These are phyloP conservation scores for Ooceraea biroi DNA, from an alignment of 1,140 invertebrate species.

Conservation along the genomic window DNA sequence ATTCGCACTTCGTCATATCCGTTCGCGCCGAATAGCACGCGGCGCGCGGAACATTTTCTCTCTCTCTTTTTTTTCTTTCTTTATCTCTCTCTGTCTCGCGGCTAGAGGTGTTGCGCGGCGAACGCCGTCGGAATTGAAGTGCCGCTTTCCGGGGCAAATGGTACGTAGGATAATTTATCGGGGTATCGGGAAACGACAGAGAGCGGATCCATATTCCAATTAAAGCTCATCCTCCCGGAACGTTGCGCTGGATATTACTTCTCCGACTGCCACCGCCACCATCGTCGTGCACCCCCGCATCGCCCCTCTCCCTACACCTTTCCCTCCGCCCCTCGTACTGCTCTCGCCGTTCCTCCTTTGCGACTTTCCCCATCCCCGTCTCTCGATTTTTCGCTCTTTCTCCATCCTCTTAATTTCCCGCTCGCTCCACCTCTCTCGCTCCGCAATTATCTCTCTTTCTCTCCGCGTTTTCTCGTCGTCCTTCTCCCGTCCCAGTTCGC, in stretches of 20 bases:
- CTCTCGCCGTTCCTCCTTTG: conserved; percentile 27
- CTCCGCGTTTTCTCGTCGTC: conserved; percentile 59
- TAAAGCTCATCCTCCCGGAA: conserved; percentile 86
- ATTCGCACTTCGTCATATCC: conserved; percentile 74
- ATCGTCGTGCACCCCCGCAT: conserved; percentile 13
- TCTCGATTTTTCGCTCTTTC: conserved; percentile 49
- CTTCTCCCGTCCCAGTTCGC: conserved; percentile 29
- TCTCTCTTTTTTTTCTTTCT: conserved; percentile 26
- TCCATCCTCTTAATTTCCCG: conserved; percentile 66
- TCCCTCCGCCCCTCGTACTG: conserved; percentile 1
- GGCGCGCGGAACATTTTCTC: neutral
- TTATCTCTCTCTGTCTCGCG: conserved; percentile 39
- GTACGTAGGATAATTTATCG: conserved; percentile 85
- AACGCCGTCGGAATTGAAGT: conserved; percentile 75
- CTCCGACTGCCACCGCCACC: conserved; percentile 70
- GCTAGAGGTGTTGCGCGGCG: conserved; percentile 72
- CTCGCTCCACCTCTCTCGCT: conserved; percentile 71
- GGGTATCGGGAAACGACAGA: conserved; percentile 85
- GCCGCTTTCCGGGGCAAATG: conserved; percentile 83
- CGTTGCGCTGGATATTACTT: conserved; percentile 78
- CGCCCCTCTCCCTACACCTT: neutral
- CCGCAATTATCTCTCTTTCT: conserved; percentile 72
- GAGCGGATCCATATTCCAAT: conserved; percentile 86
- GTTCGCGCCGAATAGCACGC: conserved; percentile 65
- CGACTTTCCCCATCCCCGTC: conserved; percentile 53